Evolutionary conservation across 1,140 invertebrate genomes (phyloP), one percentile per base, ranked within the genome.

Genomic region (Drosophila nannoptera): DNA sequence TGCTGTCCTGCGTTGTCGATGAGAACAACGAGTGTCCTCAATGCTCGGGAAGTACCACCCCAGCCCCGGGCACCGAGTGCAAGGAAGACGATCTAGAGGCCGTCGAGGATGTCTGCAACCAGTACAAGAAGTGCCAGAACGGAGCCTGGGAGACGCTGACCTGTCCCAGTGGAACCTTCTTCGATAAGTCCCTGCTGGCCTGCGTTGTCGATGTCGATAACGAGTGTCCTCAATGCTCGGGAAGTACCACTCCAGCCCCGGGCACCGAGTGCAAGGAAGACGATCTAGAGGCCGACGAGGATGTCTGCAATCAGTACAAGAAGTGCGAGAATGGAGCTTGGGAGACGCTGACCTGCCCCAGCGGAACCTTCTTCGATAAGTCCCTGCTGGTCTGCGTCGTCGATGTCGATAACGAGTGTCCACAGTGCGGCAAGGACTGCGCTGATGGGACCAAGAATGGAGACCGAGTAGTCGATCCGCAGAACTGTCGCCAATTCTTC

Each of bases 191-290:
- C 8, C 35, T 36, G 6, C 6, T 36, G 35, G 6, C 4, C 35
- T 36, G 35, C 8, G 35, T 9, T 36, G 8, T 36, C 8, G 35
- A 36, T 36, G 35, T 36, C 2, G 4, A 36, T 4, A 36, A 36
- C 35, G 35, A 7, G 35, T 36, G 35, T 4, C 35, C 35, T 36
- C 35, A 36, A 36, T 36, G 35, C 4, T 36, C 35, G 8, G 8
- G 6, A 36, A 36, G 35, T 86, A 77, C 14, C 45, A 65, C 2
- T 45, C 63, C 0, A 64, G 64, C 78, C 75, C 54, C 22, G 22
- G 40, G 14, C 6, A 43, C 40, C 2, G 40, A 14, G 4, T 43
- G 40, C 40, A 0, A 12, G 5, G 7, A 14, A 14, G 40, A 14
- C 2, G n/a, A 43, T 14, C 4, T 43, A 7, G 40, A 14, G 4